Evolutionary conservation across 2,113 vertebrate genomes (phyloP).

Genomic region (Tupaia chinensis): DNA sequence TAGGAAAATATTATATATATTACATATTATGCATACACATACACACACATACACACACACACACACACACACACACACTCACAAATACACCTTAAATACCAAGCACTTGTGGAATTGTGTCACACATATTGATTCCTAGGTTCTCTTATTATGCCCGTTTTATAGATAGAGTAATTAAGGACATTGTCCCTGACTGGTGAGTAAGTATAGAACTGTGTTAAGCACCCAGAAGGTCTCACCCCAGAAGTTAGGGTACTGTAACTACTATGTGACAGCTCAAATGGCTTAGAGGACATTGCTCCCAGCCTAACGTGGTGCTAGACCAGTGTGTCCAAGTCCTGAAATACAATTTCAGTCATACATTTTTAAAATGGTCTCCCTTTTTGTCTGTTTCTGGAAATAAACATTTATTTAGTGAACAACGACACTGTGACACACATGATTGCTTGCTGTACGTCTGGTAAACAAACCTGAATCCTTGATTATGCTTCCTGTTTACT

Average conservation of each 20-base stretch:
- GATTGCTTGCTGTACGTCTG: background rate
- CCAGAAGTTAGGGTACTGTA: too few species aligned
- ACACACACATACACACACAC: background rate
- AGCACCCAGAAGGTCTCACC: background rate
- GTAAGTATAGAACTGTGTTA: background rate
- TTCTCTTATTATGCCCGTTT: background rate
- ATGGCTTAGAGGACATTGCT: too few species aligned
- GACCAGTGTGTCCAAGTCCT: background rate
- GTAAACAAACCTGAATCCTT: background rate
- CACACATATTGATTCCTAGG: background rate
- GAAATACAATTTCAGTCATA: background rate
- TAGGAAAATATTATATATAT: background rate
- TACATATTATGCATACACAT: too few species aligned
- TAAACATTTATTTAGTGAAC: constrained; percentile 17
- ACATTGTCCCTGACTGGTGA: background rate
- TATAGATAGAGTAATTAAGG: background rate
- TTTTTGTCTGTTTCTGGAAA: background rate
- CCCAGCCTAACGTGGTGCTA: background rate
- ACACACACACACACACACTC: background rate
- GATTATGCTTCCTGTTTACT: constrained; percentile 19
- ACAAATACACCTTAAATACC: background rate
- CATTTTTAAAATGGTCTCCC: background rate
- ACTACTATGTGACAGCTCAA: background rate
- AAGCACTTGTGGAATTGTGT: background rate
- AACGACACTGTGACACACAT: background rate